phyloP scores from a whole-genome alignment of 2,113 vertebrate genomes.

The Actenoides hombroni region DNA sequence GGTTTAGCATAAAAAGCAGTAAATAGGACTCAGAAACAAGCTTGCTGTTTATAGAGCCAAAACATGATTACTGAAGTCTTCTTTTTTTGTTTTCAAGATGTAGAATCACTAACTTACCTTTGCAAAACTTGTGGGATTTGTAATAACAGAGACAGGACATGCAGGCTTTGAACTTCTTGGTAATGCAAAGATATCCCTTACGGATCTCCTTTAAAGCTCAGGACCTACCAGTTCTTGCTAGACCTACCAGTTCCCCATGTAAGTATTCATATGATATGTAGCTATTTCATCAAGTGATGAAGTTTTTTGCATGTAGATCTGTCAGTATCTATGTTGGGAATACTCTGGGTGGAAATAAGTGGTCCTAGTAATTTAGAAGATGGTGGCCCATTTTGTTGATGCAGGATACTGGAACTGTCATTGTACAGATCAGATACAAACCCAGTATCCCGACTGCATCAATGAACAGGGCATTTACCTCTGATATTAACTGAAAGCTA shows the following conservation, averaged over 20 bases:
- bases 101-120: not conserved
- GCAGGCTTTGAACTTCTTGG: constrained; percentile 43
- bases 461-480: too few species aligned
- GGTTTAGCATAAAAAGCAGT: not conserved
- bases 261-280: too few species aligned
- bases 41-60: not conserved
- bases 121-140: constrained; percentile 57
- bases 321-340: too few species aligned
- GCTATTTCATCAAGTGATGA: too few species aligned
- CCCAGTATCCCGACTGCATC: too few species aligned
- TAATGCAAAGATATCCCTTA: constrained; percentile 46
- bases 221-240: constrained; percentile 39
- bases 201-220: constrained; percentile 8
- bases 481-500: too few species aligned
- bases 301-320: too few species aligned
- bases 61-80: not conserved
- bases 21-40: not conserved
- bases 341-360: too few species aligned
- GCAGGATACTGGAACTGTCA: too few species aligned
- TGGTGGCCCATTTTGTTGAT: too few species aligned
- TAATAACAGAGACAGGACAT: constrained; percentile 13
- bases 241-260: constrained; percentile 50
- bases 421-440: too few species aligned
- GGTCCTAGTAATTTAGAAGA: too few species aligned
- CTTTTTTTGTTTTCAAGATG: not conserved